These are phyloP conservation scores for Mimas tiliae DNA, from an alignment of 2,888 invertebrate species.

Conservation along the genomic window DNA sequence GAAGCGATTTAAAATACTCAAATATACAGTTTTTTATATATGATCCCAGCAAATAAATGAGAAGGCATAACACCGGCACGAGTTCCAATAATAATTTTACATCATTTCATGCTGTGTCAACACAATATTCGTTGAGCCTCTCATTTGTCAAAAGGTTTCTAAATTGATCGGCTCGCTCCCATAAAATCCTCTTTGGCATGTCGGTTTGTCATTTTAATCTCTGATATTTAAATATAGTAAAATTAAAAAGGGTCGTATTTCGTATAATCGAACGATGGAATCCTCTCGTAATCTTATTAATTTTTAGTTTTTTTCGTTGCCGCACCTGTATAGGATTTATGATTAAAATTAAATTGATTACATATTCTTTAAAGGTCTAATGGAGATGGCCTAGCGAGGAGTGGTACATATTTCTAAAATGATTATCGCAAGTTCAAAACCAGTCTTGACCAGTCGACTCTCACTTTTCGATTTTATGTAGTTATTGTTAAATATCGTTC, in stretches of 20 bases:
- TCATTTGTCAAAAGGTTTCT: conserved; percentile 19
- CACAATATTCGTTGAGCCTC: conserved; percentile 19
- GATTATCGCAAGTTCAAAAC: too few species aligned
- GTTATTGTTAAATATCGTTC: too few species aligned
- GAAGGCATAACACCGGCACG: not conserved
- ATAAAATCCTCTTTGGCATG: conserved; percentile 12
- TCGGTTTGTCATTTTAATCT: conserved; percentile 23
- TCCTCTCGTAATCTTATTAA: conserved; percentile 8
- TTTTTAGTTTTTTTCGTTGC: not conserved
- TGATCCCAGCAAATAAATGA: not conserved
- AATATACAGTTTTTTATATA: too few species aligned
- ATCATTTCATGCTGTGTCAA: conserved; percentile 18
- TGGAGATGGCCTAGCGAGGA: too few species aligned
- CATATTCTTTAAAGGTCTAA: not conserved
- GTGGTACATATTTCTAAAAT: too few species aligned
- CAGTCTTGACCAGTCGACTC: too few species aligned
- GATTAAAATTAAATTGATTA: not conserved
- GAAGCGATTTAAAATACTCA: too few species aligned
- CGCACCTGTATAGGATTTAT: not conserved
- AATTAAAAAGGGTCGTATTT: conserved; percentile 6
- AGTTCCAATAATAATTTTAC: conserved; percentile 5
- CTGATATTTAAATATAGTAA: conserved; percentile 27
- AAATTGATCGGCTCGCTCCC: conserved; percentile 17
- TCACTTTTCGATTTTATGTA: too few species aligned
- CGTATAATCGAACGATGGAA: not conserved